Conservation (phyloP, 2,888 invertebrate genomes). For the Torymus auratus region DNA sequence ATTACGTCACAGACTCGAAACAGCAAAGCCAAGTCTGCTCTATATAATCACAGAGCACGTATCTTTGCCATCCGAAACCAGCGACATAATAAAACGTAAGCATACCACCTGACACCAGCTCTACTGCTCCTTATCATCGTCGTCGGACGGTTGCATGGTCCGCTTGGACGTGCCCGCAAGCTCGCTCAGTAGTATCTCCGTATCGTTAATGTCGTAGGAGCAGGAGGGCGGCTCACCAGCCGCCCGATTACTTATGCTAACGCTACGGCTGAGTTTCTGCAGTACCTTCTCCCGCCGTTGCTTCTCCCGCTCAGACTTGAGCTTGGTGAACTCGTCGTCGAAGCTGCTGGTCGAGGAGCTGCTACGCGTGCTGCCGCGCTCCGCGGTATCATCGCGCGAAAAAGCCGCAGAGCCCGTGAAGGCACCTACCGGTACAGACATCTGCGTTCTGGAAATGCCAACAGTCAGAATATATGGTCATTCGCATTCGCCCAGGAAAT, state of each 20-base stretch:
- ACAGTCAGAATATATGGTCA: not conserved
- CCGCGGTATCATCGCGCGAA: slow-evolving; percentile 56
- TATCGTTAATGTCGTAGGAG: slow-evolving; percentile 53
- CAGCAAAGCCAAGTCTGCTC: no score
- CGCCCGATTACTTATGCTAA: slow-evolving; percentile 76
- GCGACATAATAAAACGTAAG: no score
- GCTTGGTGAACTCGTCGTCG: slow-evolving; percentile 84
- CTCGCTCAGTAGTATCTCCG: slow-evolving; percentile 68
- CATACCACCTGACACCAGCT: no score
- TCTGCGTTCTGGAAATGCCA: slow-evolving; percentile 62
- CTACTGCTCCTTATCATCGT: slow-evolving; percentile 27
- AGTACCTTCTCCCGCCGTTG: slow-evolving; percentile 82
- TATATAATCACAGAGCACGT: no score
- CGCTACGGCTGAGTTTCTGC: slow-evolving; percentile 80
- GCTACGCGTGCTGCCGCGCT: slow-evolving; percentile 62
- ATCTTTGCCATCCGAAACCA: no score
- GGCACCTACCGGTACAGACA: slow-evolving; percentile 64
- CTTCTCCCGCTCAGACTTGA: slow-evolving; percentile 84
- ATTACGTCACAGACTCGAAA: no score
- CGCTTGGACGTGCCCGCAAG: slow-evolving; percentile 66
- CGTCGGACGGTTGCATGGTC: slow-evolving; percentile 22
- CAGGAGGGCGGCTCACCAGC: slow-evolving; percentile 56
- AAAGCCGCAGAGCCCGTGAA: slow-evolving; percentile 63
- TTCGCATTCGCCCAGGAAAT: no score
- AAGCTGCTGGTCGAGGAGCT: slow-evolving; percentile 62